A percentile compares a stretch with the other conserved stretches of the same genome.
Conservation (phyloP, 2,113 vertebrate species). For the Cettia cetti region DNA sequence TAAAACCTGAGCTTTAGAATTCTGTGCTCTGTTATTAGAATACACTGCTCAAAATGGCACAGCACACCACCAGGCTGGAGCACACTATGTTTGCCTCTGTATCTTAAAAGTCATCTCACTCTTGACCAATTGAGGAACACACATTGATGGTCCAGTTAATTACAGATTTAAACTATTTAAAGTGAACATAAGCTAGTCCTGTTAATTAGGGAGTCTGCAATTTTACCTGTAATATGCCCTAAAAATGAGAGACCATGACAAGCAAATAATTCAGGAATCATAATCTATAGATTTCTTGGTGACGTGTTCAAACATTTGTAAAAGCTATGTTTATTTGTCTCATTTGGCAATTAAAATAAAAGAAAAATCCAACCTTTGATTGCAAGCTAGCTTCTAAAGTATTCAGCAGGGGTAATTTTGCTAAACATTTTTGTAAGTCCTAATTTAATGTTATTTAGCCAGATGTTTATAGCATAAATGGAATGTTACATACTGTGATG, state of each 20-base stretch:
- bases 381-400: not conserved
- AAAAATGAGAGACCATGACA: not conserved
- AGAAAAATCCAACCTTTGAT: not conserved
- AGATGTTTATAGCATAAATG: not conserved
- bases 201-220: not conserved
- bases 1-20: not conserved
- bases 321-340: not conserved
- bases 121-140: not conserved
- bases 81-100: not conserved
- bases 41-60: not conserved
- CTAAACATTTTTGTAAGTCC: not conserved
- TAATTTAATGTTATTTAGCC: not conserved
- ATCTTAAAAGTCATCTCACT: not conserved
- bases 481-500: not conserved
- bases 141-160: not conserved
- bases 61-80: not conserved
- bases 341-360: not conserved
- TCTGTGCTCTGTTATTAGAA: not conserved
- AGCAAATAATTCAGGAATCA: not conserved
- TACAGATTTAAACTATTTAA: not conserved
- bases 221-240: not conserved
- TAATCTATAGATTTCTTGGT: not conserved
- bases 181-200: not conserved
- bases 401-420: not conserved
- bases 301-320: not conserved